Evolutionary conservation across 1,140 invertebrate species (phyloP), one percentile per base, ranked within the genome.

Genomic region (Euwallacea similis): DNA sequence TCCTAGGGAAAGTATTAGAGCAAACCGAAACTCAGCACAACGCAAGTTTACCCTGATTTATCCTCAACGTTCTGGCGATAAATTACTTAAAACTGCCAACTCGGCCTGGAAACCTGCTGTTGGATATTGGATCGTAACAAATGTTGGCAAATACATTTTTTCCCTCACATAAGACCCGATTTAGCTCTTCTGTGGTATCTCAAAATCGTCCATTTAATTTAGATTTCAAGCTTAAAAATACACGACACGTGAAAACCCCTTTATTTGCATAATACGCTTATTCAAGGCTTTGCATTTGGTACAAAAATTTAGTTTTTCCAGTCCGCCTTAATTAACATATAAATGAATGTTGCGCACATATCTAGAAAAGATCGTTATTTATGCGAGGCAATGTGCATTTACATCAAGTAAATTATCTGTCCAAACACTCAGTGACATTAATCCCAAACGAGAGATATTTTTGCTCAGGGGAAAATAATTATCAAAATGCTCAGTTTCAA

Each of bases 1-100:
- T 33, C 21, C 21, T 33, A 33, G 21, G 21, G 21, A 33, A 33
- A 33, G 21, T 33, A 33, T 33, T 33, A 33, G 21, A 33, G 21
- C 21, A 33, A 33, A 33, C 21, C 21, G 21, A 33, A 33, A 33
- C 21, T 33, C 21, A 33, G 21, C 21, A 33, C 21, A 33, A 33
- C 21, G 21, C 21, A 33, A 6, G 11, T 33, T 33, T 33, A 4
- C 21, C 21, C 21, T 58, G n/a, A 58, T 58, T 58, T 58, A 58
- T 58, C 21, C 55, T 33, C n/a, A 7, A 58, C 55, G 55, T 58
- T 33, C 13, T 33, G 21, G 55, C 55, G 21, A 58, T 58, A 58
- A 58, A 58, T 58, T 58, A 15, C 13, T 10, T 21, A 58, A 58
- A 58, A 58, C 21, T 13, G 10, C 55, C 10, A n/a, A 15, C 55